These are phyloP conservation scores for Latheticus oryzae DNA, from an alignment of 2,888 invertebrate species.

Conservation along the genomic window DNA sequence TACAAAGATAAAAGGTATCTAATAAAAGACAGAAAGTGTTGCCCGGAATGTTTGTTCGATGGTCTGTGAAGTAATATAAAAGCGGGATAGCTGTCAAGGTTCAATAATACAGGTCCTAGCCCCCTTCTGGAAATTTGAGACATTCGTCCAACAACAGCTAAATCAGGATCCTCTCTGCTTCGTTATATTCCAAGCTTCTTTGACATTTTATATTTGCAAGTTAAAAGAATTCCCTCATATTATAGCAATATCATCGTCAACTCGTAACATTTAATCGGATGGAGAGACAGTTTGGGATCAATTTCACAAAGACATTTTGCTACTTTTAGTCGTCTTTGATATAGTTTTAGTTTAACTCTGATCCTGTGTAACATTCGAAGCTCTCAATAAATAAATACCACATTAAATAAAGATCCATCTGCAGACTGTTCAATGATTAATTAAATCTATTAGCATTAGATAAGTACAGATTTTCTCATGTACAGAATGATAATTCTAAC, in stretches of 20 bases:
- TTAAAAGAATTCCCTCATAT: constrained; percentile 1
- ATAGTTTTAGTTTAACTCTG: constrained; percentile 30
- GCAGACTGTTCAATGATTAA: constrained; percentile 19
- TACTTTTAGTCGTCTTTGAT: constrained; percentile 31
- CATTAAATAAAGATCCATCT: constrained; percentile 9
- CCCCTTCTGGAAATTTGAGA: constrained; percentile 35
- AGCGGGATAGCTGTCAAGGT: constrained; percentile 40
- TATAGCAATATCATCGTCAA: constrained; percentile 15
- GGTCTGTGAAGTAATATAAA: constrained; percentile 43
- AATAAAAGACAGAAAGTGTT: constrained; percentile 42
- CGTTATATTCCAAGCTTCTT: constrained; percentile 22
- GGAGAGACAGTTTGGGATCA: too few relatives aligned
- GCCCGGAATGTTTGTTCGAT: constrained; percentile 44
- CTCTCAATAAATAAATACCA: constrained; percentile 24
- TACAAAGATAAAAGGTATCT: constrained; percentile 45
- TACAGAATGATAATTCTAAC: constrained; percentile 22
- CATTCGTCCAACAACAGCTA: constrained; percentile 30
- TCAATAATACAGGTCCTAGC: constrained; percentile 38
- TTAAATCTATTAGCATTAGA: too few relatives aligned
- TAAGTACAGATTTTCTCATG: constrained; percentile 25
- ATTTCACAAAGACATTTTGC: constrained; percentile 37
- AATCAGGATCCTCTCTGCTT: constrained; percentile 18
- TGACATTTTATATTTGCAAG: constrained; percentile 18
- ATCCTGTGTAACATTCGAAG: too few relatives aligned
- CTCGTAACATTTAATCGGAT: constrained; percentile 29